These are phyloP conservation scores for Drosophila atripex DNA, from an alignment of 2,888 invertebrate genomes.

Conservation along the genomic window DNA sequence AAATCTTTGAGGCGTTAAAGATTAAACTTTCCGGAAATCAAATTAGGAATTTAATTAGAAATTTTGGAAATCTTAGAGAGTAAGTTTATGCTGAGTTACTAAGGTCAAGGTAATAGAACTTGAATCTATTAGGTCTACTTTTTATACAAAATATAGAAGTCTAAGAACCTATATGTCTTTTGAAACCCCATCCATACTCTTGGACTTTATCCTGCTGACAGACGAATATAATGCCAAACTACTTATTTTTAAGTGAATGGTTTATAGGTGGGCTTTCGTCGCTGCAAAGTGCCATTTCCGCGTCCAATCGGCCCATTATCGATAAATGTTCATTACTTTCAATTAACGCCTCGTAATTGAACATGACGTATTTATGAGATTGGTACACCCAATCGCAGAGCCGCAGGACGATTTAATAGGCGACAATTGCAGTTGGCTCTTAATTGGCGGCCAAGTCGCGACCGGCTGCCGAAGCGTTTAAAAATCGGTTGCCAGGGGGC, in stretches of 20 bases:
- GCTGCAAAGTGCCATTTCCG: slow-evolving; percentile 34
- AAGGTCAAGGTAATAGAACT: too few species aligned
- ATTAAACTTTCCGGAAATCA: background rate
- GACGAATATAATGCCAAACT: slow-evolving; percentile 25
- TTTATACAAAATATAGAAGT: too few species aligned
- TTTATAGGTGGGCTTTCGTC: slow-evolving; percentile 23
- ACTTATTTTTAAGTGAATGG: slow-evolving; percentile 35
- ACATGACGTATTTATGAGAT: slow-evolving; percentile 81
- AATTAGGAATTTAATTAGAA: background rate
- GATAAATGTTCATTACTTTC: slow-evolving; percentile 69
- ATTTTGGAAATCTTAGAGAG: background rate
- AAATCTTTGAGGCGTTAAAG: background rate
- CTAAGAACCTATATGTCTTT: background rate
- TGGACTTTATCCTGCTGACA: slow-evolving; percentile 15
- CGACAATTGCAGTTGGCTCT: slow-evolving; percentile 27
- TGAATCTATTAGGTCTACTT: too few species aligned
- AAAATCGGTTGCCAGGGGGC: background rate
- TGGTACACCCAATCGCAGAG: slow-evolving; percentile 44
- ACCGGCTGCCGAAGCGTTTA: background rate
- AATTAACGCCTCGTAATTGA: slow-evolving; percentile 74
- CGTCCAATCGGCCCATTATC: slow-evolving; percentile 31
- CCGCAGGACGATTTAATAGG: slow-evolving; percentile 20
- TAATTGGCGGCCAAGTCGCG: slow-evolving; percentile 21
- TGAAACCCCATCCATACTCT: background rate
- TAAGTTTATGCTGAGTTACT: too few species aligned